Evolutionary conservation across 30 jellyfish, hydroid and myxozoan species (phyloP).

Genomic region (Hydra vulgaris): DNA sequence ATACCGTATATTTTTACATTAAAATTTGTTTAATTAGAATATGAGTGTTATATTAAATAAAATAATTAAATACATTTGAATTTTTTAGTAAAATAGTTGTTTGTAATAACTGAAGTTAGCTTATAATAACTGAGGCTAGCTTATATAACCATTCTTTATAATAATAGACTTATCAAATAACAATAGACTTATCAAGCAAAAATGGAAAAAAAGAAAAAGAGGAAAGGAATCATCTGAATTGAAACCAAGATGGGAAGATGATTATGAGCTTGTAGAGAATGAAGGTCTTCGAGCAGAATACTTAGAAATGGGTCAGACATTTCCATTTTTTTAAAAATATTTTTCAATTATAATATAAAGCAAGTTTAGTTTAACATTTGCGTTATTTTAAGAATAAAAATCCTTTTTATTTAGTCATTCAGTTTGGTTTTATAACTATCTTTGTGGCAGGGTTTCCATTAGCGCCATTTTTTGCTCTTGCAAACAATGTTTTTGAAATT

Average conservation of each 20-base stretch:
- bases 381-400: too few species aligned
- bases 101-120: too few species aligned
- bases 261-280: conserved; percentile 81
- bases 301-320: conserved; percentile 98
- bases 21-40: neutral
- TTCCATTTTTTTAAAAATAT: too few species aligned
- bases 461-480: conserved; percentile 96
- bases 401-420: conserved; percentile 72
- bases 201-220: conserved; percentile 66
- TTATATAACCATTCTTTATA: too few species aligned
- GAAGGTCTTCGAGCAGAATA: conserved; percentile 89
- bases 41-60: too few species aligned
- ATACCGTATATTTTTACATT: conserved; percentile 60
- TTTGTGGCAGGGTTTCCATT: conserved; percentile 97
- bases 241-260: conserved; percentile 98
- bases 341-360: too few species aligned
- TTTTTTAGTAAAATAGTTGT: too few species aligned
- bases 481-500: conserved; percentile 84
- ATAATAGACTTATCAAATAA: too few species aligned
- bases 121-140: too few species aligned
- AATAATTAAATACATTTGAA: too few species aligned
- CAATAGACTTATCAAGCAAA: conserved; percentile 64
- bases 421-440: conserved; percentile 93
- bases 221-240: conserved; percentile 63
- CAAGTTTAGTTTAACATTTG: too few species aligned